Evolutionary conservation across 2,797 vertebrate genomes (phyloP).

Genomic region (Mustela erminea): DNA sequence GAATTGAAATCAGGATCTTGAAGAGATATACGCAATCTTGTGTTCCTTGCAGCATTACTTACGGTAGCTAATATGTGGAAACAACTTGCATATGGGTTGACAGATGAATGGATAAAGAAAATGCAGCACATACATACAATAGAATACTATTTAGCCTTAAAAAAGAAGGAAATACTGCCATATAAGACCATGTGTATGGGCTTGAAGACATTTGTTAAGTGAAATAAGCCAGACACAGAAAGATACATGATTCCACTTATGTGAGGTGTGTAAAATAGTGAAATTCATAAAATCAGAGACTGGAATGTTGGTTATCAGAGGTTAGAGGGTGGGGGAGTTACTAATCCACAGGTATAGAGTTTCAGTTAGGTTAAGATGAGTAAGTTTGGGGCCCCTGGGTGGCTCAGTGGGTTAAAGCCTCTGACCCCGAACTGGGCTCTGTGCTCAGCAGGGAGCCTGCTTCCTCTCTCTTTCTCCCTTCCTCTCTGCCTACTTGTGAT

Average conservation of each 20-base stretch:
- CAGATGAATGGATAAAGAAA: background rate
- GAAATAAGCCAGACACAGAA: background rate
- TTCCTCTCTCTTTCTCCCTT: too few species aligned
- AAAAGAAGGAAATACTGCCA: background rate
- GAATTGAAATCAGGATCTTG: background rate
- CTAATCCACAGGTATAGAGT: background rate
- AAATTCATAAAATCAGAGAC: background rate
- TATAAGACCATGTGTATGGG: background rate
- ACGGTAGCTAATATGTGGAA: background rate
- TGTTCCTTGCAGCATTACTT: background rate
- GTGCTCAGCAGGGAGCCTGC: too few species aligned
- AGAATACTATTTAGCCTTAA: background rate
- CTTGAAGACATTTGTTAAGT: background rate
- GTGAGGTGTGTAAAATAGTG: background rate
- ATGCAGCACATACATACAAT: background rate
- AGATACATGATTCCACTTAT: background rate
- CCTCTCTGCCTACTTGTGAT: too few species aligned
- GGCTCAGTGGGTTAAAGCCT: too few species aligned
- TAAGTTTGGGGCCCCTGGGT: background rate
- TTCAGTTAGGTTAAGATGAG: background rate
- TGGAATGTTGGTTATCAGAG: background rate
- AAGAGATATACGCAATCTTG: background rate
- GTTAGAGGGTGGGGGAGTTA: background rate
- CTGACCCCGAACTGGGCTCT: too few species aligned
- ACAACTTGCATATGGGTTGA: background rate